phyloP scores from a whole-genome alignment of 2,113 vertebrate genomes.

The Anoura caudifer region DNA sequence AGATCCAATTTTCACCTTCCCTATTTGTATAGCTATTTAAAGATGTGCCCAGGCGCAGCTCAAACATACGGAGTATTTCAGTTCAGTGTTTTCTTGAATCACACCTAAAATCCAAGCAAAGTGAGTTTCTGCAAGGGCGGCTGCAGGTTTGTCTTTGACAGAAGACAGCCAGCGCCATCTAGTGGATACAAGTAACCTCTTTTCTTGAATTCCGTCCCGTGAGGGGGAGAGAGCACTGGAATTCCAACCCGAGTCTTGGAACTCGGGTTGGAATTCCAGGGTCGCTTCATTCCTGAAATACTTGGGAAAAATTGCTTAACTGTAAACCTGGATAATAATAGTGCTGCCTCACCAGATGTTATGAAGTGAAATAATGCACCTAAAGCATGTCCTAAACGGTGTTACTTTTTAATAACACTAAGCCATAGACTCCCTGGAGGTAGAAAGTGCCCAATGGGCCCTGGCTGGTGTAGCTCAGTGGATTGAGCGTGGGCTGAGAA shows the following conservation, averaged over 20 bases:
- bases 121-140: neutral
- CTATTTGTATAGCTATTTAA: slow-evolving; percentile 29
- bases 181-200: slow-evolving; percentile 47
- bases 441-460: neutral
- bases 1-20: neutral
- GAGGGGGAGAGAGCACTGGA: neutral
- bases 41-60: neutral
- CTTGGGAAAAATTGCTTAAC: neutral
- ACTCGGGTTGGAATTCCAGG: neutral
- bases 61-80: slow-evolving; percentile 3
- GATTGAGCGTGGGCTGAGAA: no score
- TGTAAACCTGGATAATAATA: neutral
- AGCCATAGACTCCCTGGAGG: neutral
- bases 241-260: no score
- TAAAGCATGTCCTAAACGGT: neutral
- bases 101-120: neutral
- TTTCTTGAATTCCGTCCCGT: neutral
- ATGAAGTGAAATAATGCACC: neutral
- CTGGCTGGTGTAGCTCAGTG: no score
- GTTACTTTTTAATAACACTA: neutral
- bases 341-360: neutral
- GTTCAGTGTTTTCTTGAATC: neutral
- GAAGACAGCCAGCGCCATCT: slow-evolving; percentile 65
- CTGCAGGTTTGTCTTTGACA: neutral
- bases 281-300: neutral